These are phyloP conservation scores for Ficedula albicollis DNA, from an alignment of 2,797 vertebrate species.

Conservation along the genomic window DNA sequence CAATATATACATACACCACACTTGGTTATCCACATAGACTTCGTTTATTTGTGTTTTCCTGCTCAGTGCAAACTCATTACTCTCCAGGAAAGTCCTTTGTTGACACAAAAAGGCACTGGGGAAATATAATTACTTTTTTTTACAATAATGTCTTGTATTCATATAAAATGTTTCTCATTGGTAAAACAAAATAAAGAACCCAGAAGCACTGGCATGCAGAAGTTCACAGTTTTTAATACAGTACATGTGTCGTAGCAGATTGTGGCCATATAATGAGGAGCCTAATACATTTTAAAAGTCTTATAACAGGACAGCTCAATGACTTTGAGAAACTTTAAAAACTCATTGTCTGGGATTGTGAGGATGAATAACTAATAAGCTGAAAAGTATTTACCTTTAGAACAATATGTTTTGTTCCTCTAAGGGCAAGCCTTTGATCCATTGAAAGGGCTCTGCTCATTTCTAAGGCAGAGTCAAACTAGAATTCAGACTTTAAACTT, in stretches of 20 bases:
- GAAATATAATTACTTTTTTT: slow-evolving; percentile 21
- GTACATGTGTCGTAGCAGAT: neutral
- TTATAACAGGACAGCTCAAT: neutral
- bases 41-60: slow-evolving; percentile 53
- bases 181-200: slow-evolving; percentile 36
- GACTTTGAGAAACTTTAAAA: neutral
- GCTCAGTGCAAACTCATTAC: slow-evolving; percentile 29
- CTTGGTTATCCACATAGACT: neutral
- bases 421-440: neutral
- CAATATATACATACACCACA: neutral
- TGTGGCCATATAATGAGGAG: neutral
- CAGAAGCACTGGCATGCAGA: neutral
- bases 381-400: neutral
- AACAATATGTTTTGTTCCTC: neutral
- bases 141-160: neutral
- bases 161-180: slow-evolving; percentile 6
- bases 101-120: slow-evolving; percentile 46
- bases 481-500: neutral
- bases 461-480: neutral
- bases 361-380: neutral
- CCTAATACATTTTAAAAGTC: neutral
- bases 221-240: neutral
- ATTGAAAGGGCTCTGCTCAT: neutral
- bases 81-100: slow-evolving; percentile 40
- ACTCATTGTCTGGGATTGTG: neutral